Base-by-base conservation (phyloP, 1,140 invertebrate genomes). In the Coenobita brevimanus region DNA sequence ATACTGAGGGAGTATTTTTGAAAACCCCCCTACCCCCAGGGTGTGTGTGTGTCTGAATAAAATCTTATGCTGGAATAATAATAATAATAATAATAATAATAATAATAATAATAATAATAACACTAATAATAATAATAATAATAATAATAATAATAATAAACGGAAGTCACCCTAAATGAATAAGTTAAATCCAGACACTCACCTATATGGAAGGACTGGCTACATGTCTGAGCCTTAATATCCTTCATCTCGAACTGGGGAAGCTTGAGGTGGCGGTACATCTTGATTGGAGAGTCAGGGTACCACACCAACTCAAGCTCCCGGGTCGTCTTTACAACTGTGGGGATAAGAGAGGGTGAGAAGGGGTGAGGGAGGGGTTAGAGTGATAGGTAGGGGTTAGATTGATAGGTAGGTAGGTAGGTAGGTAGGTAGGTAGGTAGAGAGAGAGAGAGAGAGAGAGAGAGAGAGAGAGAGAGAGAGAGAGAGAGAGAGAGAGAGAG, bases 291-390 rank as follows among this genome's bases (percentile, higher is more conserved):
- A 50, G 92, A 92, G 36, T 92, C 91, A 2, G 90, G 91, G 62
- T 93, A 93, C 94, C 94, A 94, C 43, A 92, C 91, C 64, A 94
- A 82, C 43, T 92, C 90, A n/a, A 94, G 91, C 83, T 94, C 93
- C 89, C 93, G 92, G 6, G 93, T 93, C 15, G 94, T 94, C 89
- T 94, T 94, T 0, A 93, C 93, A 92, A 94, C 94, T 94, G 89
- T 8, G 0, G 10, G 41, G 36, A n/a, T 17, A 27, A 36, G 41
- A 30, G 30, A 27, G 43, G 62, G 0, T 13, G 41, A 8, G 21
- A 27, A 21, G 78, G 4, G 3, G 36, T 21, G 1, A 62, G 0
- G n/a, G 6, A 13, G 41, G 13, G 43, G 17, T 21, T 15, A 2
- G 13, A 13, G 4, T n/a, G n/a, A 33, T 15, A 2, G 24, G 21